Base-by-base conservation (phyloP, 2,113 vertebrate species). In the Ageneiosus marmoratus region DNA sequence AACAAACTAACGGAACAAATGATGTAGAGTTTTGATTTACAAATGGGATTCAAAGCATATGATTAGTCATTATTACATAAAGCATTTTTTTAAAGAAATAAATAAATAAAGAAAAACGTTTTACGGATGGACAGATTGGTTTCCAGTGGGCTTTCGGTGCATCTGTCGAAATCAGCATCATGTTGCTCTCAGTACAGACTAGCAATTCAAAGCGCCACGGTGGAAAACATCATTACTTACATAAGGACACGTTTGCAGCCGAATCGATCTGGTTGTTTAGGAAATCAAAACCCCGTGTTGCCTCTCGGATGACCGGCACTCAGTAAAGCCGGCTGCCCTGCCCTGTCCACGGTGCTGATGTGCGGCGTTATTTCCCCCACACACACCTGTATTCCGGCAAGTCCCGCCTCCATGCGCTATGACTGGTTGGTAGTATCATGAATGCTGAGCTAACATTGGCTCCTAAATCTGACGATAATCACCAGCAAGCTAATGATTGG, bases 161-260 rank as follows among this genome's bases (percentile, higher is more conserved):
- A 55, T 76, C 73, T 76, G 73, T 75, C 48, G 27, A 20, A 20
- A 51, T 32, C 24, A 44, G 16, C 58, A 79, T 77, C 51, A 69
- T 6, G 10, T 58, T n/a, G 63, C 18, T 80, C 11, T n/a, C 69
- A 8, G 48, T n/a, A 51, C 74, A n/a, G 53, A 58, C 63, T 56
- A 15, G 18, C 37, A 69, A 80, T 34, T 0, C 62, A 73, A 84
- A 83, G 80, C 83, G 34, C 13, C n/a, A n/a, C n/a, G n/a, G 16
- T 3, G 41, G 63, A 83, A 80, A 76, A 55, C 41, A 81, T 81
- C 69, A 78, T 84, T 91, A 93, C 92, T 94, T 90, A 93, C 93
- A 91, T 89, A 87, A 46, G 80, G 73, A 89, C 79, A 85, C 58
- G 84, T 86, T 76, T 80, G 84, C 83, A 77, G 87, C 73, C 83